Evolutionary conservation across 2,797 vertebrate species (phyloP).

Genomic region (Hemibagrus guttatus): DNA sequence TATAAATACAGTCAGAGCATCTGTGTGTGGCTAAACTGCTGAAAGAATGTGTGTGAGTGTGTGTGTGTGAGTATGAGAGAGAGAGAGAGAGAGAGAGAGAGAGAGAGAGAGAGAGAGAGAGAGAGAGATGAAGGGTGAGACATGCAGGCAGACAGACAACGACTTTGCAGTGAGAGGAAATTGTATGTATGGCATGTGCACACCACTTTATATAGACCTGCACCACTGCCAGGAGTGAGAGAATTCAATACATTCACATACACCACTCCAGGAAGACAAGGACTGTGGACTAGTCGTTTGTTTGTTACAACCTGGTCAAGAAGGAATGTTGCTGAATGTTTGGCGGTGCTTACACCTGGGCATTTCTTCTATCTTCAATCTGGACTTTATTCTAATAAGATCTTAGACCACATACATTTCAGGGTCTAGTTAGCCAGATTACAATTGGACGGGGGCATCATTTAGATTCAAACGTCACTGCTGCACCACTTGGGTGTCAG

Average conservation of each 20-base stretch:
- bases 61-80: background rate
- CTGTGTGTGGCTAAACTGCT: slow-evolving; percentile 8
- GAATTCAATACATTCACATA: slow-evolving; percentile 5
- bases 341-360: background rate
- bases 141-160: background rate
- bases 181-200: background rate
- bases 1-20: slow-evolving; percentile 26
- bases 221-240: slow-evolving; percentile 25
- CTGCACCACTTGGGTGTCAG: background rate
- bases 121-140: background rate
- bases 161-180: slow-evolving; percentile 18
- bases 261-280: background rate
- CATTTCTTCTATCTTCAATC: background rate
- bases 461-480: background rate
- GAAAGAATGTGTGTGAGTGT: background rate
- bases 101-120: background rate
- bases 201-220: slow-evolving; percentile 8
- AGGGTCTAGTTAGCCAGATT: background rate
- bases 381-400: background rate
- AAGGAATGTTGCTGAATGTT: background rate
- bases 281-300: background rate
- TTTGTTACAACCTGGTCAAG: background rate
- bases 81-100: background rate
- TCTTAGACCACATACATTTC: background rate
- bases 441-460: background rate